Evolutionary conservation across 2,797 vertebrate species (phyloP), one percentile per base, ranked within the genome.

Genomic region (Onychomys leucogaster): DNA sequence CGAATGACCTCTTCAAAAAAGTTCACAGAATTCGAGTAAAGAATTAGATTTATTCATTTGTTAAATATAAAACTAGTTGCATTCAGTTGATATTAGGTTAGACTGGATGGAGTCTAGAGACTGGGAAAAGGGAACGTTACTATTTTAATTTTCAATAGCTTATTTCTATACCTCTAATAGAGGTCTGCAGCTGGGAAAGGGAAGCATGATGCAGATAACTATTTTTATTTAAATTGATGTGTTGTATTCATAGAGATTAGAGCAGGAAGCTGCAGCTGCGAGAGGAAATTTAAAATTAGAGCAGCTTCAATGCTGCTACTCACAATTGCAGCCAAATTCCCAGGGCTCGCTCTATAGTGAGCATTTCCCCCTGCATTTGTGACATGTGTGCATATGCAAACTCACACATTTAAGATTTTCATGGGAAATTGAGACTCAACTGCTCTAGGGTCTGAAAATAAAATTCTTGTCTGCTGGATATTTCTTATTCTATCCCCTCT

Each of bases 221-320:
- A 97, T 97, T 98, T 98, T 97, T 98, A 98, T 98, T 98, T 98
- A 96, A 98, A 97, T 97, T 87, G 86, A 71, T 97, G 96, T 94
- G 96, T 95, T 97, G 97, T 97, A 96, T 98, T 98, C 97, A 98
- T 69, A 94, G 95, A 97, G 96, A 97, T 96, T 92, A 96, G 91
- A 86, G 84, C 77, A 96, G 94, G 81, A 92, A 96, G 93, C 87
- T 98, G 97, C 98, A 98, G 98, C 97, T 98, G 97, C 93, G 82
- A 94, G 94, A 89, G 67, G 88, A 71, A 95, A 96, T 98, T 97
- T 97, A 98, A 98, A 98, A 97, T 97, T 97, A 98, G 96, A 98
- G 80, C 94, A 91, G 95, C 86, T 95, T 97, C 95, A 97, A 96
- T 94, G 87, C 87, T 69, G 89, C 80, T 87, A 49, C 73, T 95